A percentile compares a stretch with the other conserved stretches of the same genome.
phyloP scores from a whole-genome alignment of 2,888 invertebrate species.

The Cancer borealis region DNA sequence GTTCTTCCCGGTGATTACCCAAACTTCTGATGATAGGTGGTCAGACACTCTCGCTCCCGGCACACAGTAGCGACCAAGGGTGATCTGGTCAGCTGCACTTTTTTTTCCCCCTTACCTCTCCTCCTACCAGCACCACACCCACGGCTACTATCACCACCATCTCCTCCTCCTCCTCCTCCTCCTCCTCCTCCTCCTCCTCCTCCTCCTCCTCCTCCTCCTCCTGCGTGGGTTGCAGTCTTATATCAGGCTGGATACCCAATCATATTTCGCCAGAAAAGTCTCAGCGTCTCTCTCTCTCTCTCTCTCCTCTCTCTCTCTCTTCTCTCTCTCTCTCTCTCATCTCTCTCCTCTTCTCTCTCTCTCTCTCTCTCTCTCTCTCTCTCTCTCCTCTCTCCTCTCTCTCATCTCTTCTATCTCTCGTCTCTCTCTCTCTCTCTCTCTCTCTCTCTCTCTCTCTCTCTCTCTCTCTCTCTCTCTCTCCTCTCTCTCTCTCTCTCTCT shows the following conservation, averaged over 20 bases:
- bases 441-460: constrained; percentile 45
- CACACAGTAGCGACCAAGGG: constrained; percentile 60
- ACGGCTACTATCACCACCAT: neutral
- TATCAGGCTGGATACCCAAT: constrained; percentile 20
- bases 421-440: constrained; percentile 45
- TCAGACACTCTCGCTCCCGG: constrained; percentile 43
- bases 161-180: constrained; percentile 21
- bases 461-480: constrained; percentile 45
- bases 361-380: constrained; percentile 36
- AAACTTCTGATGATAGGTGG: constrained; percentile 55
- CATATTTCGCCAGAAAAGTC: neutral
- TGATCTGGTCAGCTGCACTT: constrained; percentile 49
- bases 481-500: constrained; percentile 43
- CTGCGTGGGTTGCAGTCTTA: neutral
- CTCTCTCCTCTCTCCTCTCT: neutral
- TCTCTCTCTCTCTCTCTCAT: constrained; percentile 45
- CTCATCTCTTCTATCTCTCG: constrained; percentile 40
- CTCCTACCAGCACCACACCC: neutral
- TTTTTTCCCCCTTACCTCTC: constrained; percentile 20
- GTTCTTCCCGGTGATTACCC: constrained; percentile 25
- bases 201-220: neutral
- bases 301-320: constrained; percentile 45
- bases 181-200: constrained; percentile 15
- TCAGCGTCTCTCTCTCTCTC: constrained; percentile 23
- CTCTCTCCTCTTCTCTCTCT: constrained; percentile 39